Conservation (phyloP, 1,140 invertebrate species). For the Pissodes strobi region DNA sequence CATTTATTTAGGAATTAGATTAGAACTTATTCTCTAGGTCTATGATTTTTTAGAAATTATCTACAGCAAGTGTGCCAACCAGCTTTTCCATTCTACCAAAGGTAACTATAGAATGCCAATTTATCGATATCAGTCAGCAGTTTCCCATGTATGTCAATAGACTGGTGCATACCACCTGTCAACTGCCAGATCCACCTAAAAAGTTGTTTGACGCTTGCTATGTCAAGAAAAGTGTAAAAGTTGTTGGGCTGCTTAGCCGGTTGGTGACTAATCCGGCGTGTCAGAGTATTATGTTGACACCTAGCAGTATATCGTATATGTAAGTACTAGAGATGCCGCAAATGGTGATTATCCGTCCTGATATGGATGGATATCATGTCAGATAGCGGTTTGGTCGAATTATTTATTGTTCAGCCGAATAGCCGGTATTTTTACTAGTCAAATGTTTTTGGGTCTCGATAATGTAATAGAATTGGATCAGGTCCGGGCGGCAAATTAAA, state of each 20-base stretch:
- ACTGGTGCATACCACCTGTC: slow-evolving; percentile 57
- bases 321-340: slow-evolving; percentile 28
- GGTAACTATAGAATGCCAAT: slow-evolving; percentile 60
- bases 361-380: no score
- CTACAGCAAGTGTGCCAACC: slow-evolving; percentile 21
- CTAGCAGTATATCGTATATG: slow-evolving; percentile 61
- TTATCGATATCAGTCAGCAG: slow-evolving; percentile 52
- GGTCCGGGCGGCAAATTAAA: no score
- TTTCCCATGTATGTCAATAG: slow-evolving; percentile 56
- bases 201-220: slow-evolving; percentile 58
- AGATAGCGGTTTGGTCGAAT: no score
- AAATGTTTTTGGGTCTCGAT: no score
- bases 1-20: no score
- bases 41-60: slow-evolving; percentile 37
- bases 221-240: slow-evolving; percentile 47
- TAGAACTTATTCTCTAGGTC: no score
- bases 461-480: no score
- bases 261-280: slow-evolving; percentile 56
- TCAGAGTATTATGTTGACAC: slow-evolving; percentile 62
- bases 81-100: slow-evolving; percentile 54
- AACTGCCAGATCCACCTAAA: slow-evolving; percentile 57
- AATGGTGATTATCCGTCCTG: no score
- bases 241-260: slow-evolving; percentile 57
- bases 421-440: no score
- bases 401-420: no score